Conservation (phyloP, 2,797 vertebrate genomes). For the Numenius phaeopus region DNA sequence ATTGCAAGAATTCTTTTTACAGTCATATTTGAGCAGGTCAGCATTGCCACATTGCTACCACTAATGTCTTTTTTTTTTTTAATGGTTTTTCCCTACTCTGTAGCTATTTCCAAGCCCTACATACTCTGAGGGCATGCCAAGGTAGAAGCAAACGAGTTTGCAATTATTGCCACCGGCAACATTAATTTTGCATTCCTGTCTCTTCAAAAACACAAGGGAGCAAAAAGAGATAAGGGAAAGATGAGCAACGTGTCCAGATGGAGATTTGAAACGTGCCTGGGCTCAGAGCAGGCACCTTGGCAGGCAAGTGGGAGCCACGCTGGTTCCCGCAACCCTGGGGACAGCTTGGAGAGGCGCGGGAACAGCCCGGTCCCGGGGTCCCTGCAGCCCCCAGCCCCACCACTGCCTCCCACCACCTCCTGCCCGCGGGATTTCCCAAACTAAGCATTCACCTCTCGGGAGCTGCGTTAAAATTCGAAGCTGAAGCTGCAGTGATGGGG, state of each 20-base stretch:
- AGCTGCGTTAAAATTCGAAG: background rate
- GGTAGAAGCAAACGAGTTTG: conserved; percentile 31
- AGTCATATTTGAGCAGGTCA: fast-evolving
- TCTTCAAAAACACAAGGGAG: conserved; percentile 44
- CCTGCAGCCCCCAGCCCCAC: fast-evolving
- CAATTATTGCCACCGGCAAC: conserved; percentile 19
- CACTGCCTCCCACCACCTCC: background rate
- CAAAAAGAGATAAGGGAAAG: background rate
- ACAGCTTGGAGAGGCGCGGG: fast-evolving
- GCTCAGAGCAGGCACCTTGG: background rate
- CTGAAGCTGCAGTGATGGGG: fast-evolving
- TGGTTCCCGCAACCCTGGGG: background rate
- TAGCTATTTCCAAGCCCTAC: background rate
- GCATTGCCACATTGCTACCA: background rate
- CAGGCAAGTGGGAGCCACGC: background rate
- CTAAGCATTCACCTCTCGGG: background rate
- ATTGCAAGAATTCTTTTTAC: background rate
- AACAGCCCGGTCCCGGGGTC: background rate
- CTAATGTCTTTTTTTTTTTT: background rate
- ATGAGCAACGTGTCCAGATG: background rate
- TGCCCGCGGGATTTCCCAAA: fast-evolving
- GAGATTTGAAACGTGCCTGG: background rate
- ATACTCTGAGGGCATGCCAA: conserved; percentile 50
- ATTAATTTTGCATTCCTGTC: conserved; percentile 42
- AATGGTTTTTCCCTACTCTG: background rate